phyloP scores from a whole-genome alignment of 2,113 vertebrate genomes.

The Motacilla tschutschensis region DNA sequence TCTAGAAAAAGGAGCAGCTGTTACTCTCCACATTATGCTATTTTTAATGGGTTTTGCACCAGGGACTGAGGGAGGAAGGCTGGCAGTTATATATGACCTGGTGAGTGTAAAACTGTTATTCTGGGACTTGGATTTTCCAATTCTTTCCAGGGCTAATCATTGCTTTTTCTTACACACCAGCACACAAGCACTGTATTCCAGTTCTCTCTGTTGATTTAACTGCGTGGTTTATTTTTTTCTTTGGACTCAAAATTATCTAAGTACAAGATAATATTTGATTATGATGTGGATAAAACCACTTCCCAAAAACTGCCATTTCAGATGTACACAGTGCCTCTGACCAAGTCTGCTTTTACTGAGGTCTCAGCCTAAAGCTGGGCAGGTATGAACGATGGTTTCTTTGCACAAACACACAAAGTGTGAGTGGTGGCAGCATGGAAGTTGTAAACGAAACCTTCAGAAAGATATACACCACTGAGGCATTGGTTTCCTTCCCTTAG shows the following conservation, averaged over 20 bases:
- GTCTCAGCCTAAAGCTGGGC: background rate
- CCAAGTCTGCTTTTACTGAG: background rate
- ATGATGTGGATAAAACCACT: background rate
- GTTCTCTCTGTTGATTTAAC: background rate
- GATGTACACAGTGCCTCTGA: background rate
- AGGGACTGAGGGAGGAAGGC: background rate
- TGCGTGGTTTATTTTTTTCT: background rate
- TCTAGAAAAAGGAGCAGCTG: background rate
- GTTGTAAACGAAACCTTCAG: background rate
- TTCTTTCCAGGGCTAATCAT: background rate
- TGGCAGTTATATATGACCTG: background rate
- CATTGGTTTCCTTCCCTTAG: background rate
- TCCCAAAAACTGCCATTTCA: background rate
- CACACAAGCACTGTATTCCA: background rate
- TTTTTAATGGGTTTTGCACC: background rate
- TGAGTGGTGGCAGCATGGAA: background rate
- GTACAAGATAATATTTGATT: background rate
- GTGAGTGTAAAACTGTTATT: background rate
- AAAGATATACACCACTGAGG: background rate
- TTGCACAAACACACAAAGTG: background rate
- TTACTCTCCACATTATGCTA: background rate
- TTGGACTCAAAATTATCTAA: background rate
- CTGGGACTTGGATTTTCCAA: background rate
- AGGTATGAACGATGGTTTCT: background rate
- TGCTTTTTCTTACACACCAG: background rate